These are phyloP conservation scores for Anhinga rufa DNA, from an alignment of 2,113 vertebrate genomes.

Conservation along the genomic window DNA sequence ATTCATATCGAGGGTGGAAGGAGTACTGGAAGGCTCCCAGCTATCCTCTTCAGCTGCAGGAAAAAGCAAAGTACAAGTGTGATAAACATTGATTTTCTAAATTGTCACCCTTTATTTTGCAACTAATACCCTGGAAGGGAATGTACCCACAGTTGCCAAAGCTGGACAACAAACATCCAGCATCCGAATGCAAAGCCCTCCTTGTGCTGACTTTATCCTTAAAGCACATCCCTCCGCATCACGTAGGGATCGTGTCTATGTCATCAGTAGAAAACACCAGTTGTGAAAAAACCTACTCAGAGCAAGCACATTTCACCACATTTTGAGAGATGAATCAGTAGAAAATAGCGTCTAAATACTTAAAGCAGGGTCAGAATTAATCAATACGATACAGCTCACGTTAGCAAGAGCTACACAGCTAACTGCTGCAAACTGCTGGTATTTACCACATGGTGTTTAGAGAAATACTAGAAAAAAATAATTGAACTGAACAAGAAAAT, in stretches of 20 bases:
- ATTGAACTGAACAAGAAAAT: neutral
- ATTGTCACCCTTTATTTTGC: neutral
- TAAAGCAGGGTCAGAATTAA: constrained; percentile 11
- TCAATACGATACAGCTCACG: neutral
- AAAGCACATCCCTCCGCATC: neutral
- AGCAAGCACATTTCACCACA: neutral
- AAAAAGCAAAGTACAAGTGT: neutral
- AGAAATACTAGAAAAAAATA: neutral
- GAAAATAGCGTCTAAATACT: constrained; percentile 41
- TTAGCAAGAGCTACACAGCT: neutral
- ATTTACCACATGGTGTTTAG: neutral
- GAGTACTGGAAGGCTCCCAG: neutral
- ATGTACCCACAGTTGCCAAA: neutral
- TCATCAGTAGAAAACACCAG: neutral
- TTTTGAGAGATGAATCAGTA: constrained; percentile 19
- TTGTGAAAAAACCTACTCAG: neutral
- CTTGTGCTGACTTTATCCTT: neutral
- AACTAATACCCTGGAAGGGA: neutral
- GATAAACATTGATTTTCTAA: neutral
- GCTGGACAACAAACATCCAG: neutral
- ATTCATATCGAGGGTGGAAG: neutral
- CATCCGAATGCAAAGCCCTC: neutral
- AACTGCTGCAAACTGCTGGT: neutral
- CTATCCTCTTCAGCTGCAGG: neutral
- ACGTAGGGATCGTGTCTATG: neutral